Evolutionary conservation across 1,140 invertebrate genomes (phyloP), one percentile per base, ranked within the genome.

Genomic region (Gyrodactylus bullatarudis): DNA sequence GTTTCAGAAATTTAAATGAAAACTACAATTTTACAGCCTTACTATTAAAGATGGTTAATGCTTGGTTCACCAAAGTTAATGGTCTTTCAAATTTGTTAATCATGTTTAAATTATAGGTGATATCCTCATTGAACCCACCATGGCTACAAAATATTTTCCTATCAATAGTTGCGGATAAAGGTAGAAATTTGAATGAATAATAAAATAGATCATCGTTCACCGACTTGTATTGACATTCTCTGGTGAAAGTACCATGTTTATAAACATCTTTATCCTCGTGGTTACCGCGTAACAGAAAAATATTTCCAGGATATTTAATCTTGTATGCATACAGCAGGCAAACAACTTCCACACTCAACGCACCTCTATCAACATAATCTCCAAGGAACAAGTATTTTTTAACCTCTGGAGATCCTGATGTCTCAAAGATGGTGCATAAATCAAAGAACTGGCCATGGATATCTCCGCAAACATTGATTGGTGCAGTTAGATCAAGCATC

Each of bases 361-460:
- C 84, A 34, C 84, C 84, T 77, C 84, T 78, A 78, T 84, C 83
- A 23, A 84, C 83, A 77, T 84, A 84, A 76, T 84, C 83, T 22
- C 81, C 81, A 0, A 77, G 69, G 74, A 81, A 81, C 22, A 82
- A 74, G 74, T 82, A 82, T 75, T 79, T 81, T 80, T 93, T 98
- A 80, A 87, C 87, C 77, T 91, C 88, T 78, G 94, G 94, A 74
- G 78, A 80, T 2, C 80, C 80, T 68, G 79, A 80, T 69, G 79
- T 77, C 25, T 78, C 73, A 20, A 81, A 75, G 21, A 82, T 76
- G 76, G 81, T 80, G 2, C 82, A 75, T 20, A 82, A 76, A 77
- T 82, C 81, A 75, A 78, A 79, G 74, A 79, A 83, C 76, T 82
- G 81, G 0, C 81, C 82, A 74, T 82, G 81, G 23, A 82, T 82